Conservation (phyloP, 2,113 vertebrate genomes). For the Phoenicopterus ruber region DNA sequence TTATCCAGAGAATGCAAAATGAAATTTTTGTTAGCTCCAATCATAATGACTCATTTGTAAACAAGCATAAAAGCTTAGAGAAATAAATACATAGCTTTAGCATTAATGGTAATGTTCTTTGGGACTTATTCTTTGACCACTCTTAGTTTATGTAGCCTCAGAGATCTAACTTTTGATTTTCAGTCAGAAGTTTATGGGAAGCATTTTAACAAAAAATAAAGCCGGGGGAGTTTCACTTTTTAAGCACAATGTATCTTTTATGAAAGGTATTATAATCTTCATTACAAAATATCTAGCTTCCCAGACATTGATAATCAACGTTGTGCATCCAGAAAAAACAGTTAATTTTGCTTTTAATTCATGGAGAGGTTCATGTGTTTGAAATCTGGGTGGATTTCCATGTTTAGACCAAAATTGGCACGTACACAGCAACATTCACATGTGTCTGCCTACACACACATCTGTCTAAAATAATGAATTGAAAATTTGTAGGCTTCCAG, state of each 20-base stretch:
- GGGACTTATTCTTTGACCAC: neutral
- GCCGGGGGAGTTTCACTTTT: neutral
- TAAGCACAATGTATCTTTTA: neutral
- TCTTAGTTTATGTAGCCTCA: neutral
- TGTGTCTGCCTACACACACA: neutral
- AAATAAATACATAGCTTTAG: neutral
- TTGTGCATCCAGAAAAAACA: neutral
- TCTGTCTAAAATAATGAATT: neutral
- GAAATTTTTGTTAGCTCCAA: neutral
- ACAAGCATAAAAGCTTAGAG: neutral
- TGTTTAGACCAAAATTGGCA: neutral
- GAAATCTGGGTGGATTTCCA: neutral
- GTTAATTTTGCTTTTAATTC: neutral
- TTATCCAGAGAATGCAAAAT: neutral
- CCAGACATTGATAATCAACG: neutral
- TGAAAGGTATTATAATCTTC: neutral
- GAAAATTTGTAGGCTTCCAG: neutral
- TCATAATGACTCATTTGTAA: neutral
- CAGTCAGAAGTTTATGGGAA: neutral
- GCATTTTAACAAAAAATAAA: neutral
- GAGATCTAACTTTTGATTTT: neutral
- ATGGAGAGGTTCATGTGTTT: neutral
- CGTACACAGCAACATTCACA: fast-evolving
- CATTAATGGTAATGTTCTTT: neutral
- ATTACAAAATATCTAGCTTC: neutral